Evolutionary conservation across 2,888 invertebrate species (phyloP), one percentile per base, ranked within the genome.

Genomic region (Drosophila neoperkinsi): DNA sequence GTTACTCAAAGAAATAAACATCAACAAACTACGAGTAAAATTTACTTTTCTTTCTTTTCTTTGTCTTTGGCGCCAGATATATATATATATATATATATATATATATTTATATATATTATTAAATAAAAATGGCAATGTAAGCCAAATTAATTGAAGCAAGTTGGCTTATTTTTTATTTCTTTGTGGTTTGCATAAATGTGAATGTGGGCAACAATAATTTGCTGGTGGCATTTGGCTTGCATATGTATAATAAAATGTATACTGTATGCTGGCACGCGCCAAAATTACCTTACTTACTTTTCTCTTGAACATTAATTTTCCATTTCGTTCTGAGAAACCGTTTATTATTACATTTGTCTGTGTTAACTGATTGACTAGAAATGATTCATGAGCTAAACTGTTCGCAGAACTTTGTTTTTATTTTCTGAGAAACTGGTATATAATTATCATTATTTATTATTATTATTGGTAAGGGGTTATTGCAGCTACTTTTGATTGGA

Each of bases 181-280:
- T 31, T n/a, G n/a, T 51, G 31, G 31, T 33, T 51, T 30, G 50
- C 50, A 30, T n/a, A 41, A 41, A 51, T 18, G 10, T 30, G 30
- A 30, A 21, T 18, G 53, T 33, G 16, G 33, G 13, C 33, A 33
- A 33, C 31, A 21, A 38, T 16, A 57, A 57, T 56, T 28, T 38
- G 28, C 13, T 2, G 4, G n/a, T 56, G 56, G 36, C 36, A 55
- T 36, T 36, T 28, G 34, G 28, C 38, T 50, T 28, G 21, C 16
- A 50, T 34, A 25, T 53, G 21, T 34, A 13, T 16, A 33, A 55
- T 55, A 4, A 28, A 34, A 9, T 28, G 4, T n/a, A 25, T 38
- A 36, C 16, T 30, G 30, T 21, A 3, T 13, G 28, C 30, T 41
- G 41, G 56, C 56, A 57, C 56, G 41, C 56, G 56, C 30, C 56